Evolutionary conservation across 2,797 vertebrate species (phyloP).

Genomic region (Hypotaenidia philippensis): DNA sequence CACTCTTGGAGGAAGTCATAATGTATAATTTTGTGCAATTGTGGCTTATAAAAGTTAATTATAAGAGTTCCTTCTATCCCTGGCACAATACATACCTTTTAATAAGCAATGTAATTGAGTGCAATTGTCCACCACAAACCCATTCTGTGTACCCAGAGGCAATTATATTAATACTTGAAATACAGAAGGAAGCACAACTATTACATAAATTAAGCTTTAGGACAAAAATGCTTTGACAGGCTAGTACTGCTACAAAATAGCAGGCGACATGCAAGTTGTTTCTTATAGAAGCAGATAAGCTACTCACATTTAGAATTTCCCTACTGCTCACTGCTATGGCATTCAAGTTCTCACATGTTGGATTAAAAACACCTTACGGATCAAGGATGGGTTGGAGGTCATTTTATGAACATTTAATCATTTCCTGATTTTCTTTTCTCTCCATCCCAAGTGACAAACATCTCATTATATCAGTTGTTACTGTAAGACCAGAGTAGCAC

Average conservation of each 20-base stretch:
- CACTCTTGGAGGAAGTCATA: background rate
- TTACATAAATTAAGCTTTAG: slow-evolving; percentile 19
- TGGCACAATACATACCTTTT: slow-evolving; percentile 29
- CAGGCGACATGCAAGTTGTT: background rate
- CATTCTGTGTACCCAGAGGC: background rate
- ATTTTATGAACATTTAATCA: background rate
- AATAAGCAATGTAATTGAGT: slow-evolving; percentile 34
- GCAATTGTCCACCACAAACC: slow-evolving; percentile 30
- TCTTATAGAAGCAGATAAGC: background rate
- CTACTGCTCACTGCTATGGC: background rate
- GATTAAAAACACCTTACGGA: background rate
- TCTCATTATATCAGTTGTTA: background rate
- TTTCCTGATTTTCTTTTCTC: background rate
- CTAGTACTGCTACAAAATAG: background rate
- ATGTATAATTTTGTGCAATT: background rate
- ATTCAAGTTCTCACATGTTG: background rate
- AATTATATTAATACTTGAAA: slow-evolving; percentile 34
- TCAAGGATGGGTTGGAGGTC: background rate
- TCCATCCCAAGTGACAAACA: background rate
- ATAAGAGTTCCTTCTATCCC: background rate
- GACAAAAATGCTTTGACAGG: slow-evolving; percentile 14
- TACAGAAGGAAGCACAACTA: slow-evolving; percentile 21
- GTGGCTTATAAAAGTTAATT: slow-evolving; percentile 43
- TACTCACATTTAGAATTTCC: background rate
- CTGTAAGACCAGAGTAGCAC: background rate